phyloP scores from a whole-genome alignment of 1,140 invertebrate genomes.

The Drosophila kurseongensis region DNA sequence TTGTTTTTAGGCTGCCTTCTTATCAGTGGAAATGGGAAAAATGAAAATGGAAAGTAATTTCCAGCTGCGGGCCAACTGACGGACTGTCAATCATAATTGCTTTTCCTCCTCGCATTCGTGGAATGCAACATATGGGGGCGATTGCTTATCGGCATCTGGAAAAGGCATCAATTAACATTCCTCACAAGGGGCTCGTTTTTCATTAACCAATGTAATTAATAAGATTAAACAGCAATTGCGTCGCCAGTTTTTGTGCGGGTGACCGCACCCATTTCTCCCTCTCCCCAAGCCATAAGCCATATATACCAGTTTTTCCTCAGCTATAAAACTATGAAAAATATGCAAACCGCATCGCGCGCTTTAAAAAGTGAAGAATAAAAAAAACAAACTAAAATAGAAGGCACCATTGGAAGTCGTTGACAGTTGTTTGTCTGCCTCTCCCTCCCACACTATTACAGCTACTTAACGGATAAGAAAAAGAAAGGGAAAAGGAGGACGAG shows the following conservation, averaged over 20 bases:
- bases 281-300: constrained; percentile 7
- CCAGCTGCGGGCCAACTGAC: constrained; percentile 56
- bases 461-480: constrained; percentile 58
- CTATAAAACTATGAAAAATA: constrained; percentile 72
- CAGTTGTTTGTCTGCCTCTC: constrained; percentile 33
- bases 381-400: constrained; percentile 55
- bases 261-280: constrained; percentile 73
- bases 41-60: constrained; percentile 64
- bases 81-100: constrained; percentile 78
- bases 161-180: constrained; percentile 77
- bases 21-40: constrained; percentile 63
- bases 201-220: constrained; percentile 81
- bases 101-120: constrained; percentile 23
- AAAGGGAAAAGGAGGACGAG: constrained; percentile 18
- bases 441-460: constrained; percentile 51
- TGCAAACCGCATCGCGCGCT: constrained; percentile 76
- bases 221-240: constrained; percentile 81
- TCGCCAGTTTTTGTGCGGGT: constrained; percentile 53
- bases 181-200: constrained; percentile 52
- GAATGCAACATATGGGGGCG: constrained; percentile 68
- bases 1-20: constrained; percentile 29
- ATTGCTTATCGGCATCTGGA: constrained; percentile 50
- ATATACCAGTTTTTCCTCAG: constrained; percentile 38
- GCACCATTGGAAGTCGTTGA: constrained; percentile 56
- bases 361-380: constrained; percentile 41